Evolutionary conservation across 1,140 invertebrate genomes (phyloP).

Genomic region (Leguminivora glycinivorella): DNA sequence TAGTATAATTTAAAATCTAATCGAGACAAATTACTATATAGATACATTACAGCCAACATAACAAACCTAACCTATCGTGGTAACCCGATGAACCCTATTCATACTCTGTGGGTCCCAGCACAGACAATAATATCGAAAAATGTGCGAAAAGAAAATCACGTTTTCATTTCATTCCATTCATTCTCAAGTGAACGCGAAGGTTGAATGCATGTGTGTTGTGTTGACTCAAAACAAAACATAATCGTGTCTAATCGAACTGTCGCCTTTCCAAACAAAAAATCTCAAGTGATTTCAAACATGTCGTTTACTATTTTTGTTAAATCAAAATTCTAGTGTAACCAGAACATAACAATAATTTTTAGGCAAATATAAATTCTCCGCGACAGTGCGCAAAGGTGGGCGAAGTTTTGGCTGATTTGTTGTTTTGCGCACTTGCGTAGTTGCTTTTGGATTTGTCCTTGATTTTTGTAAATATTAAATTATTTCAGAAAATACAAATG

Average conservation of each 20-base stretch:
- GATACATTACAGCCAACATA: not conserved
- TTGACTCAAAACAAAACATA: conserved; percentile 49
- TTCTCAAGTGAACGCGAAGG: conserved; percentile 14
- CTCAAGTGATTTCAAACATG: conserved; percentile 43
- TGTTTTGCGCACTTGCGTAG: conserved; percentile 24
- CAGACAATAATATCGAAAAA: not conserved
- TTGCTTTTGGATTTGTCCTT: not conserved
- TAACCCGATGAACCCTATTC: not conserved
- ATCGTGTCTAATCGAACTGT: conserved; percentile 40
- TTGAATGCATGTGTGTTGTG: conserved; percentile 15
- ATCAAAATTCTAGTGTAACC: conserved; percentile 52
- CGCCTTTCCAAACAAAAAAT: conserved; percentile 45
- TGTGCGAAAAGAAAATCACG: not conserved
- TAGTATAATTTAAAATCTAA: too few relatives aligned
- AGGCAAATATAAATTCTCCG: conserved; percentile 38
- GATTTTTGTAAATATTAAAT: not conserved
- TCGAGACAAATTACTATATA: not conserved
- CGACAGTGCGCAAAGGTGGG: conserved; percentile 40
- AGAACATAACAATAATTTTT: conserved; percentile 35
- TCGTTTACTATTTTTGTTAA: conserved; percentile 41
- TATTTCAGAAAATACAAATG: conserved; percentile 47
- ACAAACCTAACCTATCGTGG: not conserved
- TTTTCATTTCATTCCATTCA: conserved; percentile 22
- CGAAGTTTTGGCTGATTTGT: conserved; percentile 35
- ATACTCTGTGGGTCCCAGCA: not conserved